phyloP scores from a whole-genome alignment of 1,140 invertebrate genomes.

The Calosoma granatense region DNA sequence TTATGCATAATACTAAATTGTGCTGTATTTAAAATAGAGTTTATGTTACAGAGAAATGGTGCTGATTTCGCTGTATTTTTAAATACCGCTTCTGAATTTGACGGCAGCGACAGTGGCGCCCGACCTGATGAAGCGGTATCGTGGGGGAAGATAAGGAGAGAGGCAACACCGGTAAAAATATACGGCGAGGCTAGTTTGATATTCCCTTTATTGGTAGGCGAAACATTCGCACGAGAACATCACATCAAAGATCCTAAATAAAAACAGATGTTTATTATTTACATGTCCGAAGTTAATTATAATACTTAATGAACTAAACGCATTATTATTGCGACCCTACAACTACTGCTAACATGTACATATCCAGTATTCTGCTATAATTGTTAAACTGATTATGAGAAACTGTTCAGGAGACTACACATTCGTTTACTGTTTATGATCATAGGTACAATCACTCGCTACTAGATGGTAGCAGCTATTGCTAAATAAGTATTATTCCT shows the following conservation, averaged over 20 bases:
- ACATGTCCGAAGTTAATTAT: too few relatives aligned
- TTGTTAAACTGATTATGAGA: too few relatives aligned
- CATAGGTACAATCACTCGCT: too few relatives aligned
- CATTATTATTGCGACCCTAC: too few relatives aligned
- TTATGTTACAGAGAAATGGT: slow-evolving; percentile 75
- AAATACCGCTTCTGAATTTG: slow-evolving; percentile 96
- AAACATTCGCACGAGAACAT: slow-evolving; percentile 79
- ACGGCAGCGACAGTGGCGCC: slow-evolving; percentile 97
- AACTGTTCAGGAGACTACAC: too few relatives aligned
- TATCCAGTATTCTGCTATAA: too few relatives aligned
- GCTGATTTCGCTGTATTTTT: slow-evolving; percentile 93
- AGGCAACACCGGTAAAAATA: slow-evolving; percentile 88
- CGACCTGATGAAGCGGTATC: slow-evolving; percentile 96
- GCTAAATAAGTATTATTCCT: too few relatives aligned
- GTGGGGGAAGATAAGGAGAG: slow-evolving; percentile 93
- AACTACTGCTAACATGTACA: too few relatives aligned
- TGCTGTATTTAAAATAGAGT: slow-evolving; percentile 10
- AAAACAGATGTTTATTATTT: too few relatives aligned
- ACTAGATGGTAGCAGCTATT: too few relatives aligned
- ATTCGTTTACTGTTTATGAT: too few relatives aligned
- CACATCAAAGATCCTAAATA: slow-evolving; percentile 18
- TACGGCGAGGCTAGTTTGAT: slow-evolving; percentile 92
- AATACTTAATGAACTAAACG: too few relatives aligned
- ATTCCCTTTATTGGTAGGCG: slow-evolving; percentile 88
- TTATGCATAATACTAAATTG: slow-evolving; percentile 5